Percentiles rank a stretch among this genome's conserved stretches.
phyloP scores from a whole-genome alignment of 2,888 invertebrate genomes.

The Nudaria mundana region DNA sequence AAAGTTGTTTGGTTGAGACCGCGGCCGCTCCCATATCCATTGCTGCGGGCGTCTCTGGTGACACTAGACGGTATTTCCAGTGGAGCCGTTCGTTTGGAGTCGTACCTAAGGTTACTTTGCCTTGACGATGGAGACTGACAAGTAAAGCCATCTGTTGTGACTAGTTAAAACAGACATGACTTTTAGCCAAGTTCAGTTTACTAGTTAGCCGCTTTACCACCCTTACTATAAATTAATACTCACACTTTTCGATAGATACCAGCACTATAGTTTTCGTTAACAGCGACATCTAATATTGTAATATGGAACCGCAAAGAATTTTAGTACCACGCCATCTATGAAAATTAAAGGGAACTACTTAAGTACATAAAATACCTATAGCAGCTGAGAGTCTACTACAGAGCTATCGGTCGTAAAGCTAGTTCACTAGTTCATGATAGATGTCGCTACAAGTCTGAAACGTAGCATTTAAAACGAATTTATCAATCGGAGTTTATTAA shows the following conservation, averaged over 20 bases:
- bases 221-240: no score
- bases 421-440: slow-evolving; percentile 7
- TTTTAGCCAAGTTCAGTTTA: no score
- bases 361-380: background rate
- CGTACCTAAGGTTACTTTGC: no score
- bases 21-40: no score
- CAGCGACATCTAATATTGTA: slow-evolving; percentile 8
- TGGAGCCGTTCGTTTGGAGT: no score
- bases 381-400: no score
- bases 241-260: slow-evolving; percentile 9
- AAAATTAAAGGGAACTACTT: background rate
- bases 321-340: slow-evolving; percentile 16
- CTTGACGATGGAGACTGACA: background rate
- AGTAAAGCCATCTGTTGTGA: slow-evolving; percentile 1
- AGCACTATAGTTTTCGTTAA: background rate
- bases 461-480: background rate
- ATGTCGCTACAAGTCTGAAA: slow-evolving; percentile 14
- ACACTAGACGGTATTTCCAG: no score
- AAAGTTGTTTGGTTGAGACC: no score
- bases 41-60: no score
- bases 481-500: no score
- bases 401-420: slow-evolving; percentile 7
- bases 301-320: background rate
- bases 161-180: background rate
- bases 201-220: no score